These are phyloP conservation scores for Zophobas morio DNA, from an alignment of 1,140 invertebrate genomes.

Conservation along the genomic window DNA sequence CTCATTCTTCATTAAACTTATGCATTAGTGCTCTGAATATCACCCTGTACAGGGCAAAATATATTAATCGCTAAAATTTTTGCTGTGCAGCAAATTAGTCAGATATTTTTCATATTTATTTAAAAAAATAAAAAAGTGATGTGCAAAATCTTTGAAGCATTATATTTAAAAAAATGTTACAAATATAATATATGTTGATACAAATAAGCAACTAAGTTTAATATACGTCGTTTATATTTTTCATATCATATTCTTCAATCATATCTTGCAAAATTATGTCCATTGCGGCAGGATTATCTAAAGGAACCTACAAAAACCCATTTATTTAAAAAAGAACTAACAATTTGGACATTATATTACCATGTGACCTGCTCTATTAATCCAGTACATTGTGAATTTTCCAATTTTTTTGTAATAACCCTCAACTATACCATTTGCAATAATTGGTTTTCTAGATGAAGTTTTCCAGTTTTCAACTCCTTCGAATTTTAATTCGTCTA, in stretches of 20 bases:
- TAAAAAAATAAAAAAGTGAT: no score
- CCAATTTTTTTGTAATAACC: constrained; percentile 51
- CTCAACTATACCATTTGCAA: constrained; percentile 50
- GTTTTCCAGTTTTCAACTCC: background rate
- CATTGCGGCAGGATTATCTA: constrained; percentile 56
- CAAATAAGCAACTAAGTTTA: no score
- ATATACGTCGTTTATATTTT: no score
- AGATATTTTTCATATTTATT: no score
- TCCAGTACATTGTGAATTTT: constrained; percentile 56
- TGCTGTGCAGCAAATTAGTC: no score
- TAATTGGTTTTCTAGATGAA: constrained; percentile 16
- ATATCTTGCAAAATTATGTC: constrained; percentile 45
- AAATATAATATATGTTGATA: no score
- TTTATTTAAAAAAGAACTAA: background rate
- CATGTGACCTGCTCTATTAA: constrained; percentile 57
- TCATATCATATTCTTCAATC: background rate
- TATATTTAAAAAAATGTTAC: no score
- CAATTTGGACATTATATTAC: constrained; percentile 4
- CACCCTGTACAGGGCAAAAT: no score
- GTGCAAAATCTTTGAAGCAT: no score
- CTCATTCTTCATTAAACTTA: no score
- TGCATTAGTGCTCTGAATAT: no score
- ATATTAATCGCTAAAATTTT: no score
- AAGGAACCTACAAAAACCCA: constrained; percentile 45
- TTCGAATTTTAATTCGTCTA: constrained; percentile 70